A percentile compares a stretch with the other conserved stretches of the same genome.
Evolutionary conservation across 2,797 vertebrate species (phyloP).

Genomic region (Aplochiton taeniatus): DNA sequence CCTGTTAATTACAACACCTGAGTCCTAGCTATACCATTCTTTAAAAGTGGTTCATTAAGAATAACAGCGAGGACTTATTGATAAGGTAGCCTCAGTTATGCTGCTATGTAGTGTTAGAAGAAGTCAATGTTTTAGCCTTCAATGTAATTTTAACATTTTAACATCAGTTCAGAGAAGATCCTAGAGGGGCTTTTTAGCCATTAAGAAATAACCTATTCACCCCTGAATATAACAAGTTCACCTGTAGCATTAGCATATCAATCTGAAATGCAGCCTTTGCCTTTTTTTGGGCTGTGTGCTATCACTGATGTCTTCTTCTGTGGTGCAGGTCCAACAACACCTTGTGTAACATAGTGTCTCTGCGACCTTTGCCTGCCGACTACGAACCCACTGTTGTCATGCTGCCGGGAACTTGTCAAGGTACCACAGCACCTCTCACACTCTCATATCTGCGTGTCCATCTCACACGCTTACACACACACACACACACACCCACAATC

Average conservation of each 20-base stretch:
- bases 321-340: conserved; percentile 89
- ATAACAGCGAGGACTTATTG: too few relatives aligned
- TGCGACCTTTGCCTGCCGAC: conserved; percentile 88
- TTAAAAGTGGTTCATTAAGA: too few relatives aligned
- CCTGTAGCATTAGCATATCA: background rate
- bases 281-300: background rate
- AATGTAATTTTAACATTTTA: too few relatives aligned
- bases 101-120: too few relatives aligned
- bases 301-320: conserved; percentile 17
- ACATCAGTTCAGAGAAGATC: too few relatives aligned
- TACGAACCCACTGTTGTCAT: conserved; percentile 81
- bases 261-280: background rate
- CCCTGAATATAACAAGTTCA: too few relatives aligned
- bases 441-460: background rate
- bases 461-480: background rate
- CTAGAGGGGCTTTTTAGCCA: too few relatives aligned
- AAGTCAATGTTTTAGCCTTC: too few relatives aligned
- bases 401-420: conserved; percentile 82
- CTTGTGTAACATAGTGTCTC: conserved; percentile 86
- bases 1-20: too few relatives aligned
- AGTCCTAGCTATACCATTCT: too few relatives aligned
- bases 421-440: conserved; percentile 50
- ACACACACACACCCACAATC: background rate
- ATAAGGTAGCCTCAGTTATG: too few relatives aligned
- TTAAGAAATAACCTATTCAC: too few relatives aligned